Conservation (phyloP, 2,113 vertebrate genomes). For the Stercorarius parasiticus region DNA sequence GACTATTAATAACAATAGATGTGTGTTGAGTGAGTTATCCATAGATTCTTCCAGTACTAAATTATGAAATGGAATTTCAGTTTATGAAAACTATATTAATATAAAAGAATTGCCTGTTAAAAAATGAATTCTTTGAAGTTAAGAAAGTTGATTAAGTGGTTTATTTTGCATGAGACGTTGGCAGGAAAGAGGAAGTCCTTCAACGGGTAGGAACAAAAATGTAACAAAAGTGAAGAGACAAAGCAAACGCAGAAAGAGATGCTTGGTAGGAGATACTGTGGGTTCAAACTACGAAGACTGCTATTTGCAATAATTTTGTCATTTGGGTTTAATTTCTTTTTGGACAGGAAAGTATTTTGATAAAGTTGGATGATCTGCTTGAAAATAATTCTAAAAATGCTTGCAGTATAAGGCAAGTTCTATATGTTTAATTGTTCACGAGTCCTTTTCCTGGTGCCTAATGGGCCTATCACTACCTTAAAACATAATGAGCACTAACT, state of each 20-base stretch:
- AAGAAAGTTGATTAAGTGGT: not conserved
- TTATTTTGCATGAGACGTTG: not conserved
- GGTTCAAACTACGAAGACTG: not conserved
- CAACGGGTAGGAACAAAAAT: not conserved
- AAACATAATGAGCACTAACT: not conserved
- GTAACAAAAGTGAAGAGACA: not conserved
- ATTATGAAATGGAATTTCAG: not conserved
- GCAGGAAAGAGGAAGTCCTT: not conserved
- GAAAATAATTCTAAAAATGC: not conserved
- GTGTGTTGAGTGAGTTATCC: not conserved
- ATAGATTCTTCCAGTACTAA: not conserved
- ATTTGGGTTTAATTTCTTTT: not conserved
- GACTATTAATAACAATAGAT: not conserved
- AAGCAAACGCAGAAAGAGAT: not conserved
- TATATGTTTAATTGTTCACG: not conserved
- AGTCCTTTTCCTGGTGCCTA: not conserved
- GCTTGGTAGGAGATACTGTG: not conserved
- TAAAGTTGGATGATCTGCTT: not conserved
- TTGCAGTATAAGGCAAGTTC: not conserved
- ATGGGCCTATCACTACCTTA: not conserved
- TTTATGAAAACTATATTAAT: not conserved
- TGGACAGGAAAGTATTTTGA: fast-evolving
- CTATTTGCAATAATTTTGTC: not conserved
- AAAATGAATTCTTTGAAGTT: not conserved
- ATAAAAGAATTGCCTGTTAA: not conserved